Conservation (phyloP, 2,113 vertebrate species). For the Himantopus leucocephalus region DNA sequence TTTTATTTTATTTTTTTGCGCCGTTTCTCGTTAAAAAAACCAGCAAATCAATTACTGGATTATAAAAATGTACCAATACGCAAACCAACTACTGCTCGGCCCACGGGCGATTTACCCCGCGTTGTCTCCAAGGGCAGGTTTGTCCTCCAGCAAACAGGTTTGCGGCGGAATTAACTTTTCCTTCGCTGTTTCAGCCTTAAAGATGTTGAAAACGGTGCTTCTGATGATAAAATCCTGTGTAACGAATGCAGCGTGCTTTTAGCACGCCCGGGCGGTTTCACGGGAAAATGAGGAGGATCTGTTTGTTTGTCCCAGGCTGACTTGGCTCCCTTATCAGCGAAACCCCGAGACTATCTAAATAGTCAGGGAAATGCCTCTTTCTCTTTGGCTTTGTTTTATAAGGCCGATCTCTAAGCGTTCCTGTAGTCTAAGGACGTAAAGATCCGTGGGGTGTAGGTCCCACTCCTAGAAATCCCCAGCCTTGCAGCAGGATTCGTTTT, state of each 20-base stretch:
- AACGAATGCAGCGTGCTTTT: background rate
- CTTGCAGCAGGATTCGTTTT: background rate
- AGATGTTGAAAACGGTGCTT: background rate
- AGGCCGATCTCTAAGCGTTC: background rate
- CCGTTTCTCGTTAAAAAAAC: background rate
- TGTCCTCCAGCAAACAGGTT: background rate
- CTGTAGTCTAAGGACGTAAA: background rate
- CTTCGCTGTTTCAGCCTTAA: background rate
- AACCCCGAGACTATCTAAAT: background rate
- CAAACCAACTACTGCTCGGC: background rate
- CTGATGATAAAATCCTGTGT: background rate
- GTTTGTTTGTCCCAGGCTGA: background rate
- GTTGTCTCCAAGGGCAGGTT: background rate
- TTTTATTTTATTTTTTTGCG: background rate
- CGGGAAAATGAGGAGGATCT: background rate
- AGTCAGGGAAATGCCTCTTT: background rate
- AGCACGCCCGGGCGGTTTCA: background rate
- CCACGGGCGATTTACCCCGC: fast-evolving
- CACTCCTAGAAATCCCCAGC: background rate
- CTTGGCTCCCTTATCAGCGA: background rate
- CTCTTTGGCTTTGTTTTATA: background rate
- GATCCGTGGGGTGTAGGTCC: background rate
- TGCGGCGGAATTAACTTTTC: background rate
- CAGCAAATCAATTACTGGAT: background rate
- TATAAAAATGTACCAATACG: background rate